Evolutionary conservation across 2,113 vertebrate genomes (phyloP).

Genomic region (Oreocharis arfaki): DNA sequence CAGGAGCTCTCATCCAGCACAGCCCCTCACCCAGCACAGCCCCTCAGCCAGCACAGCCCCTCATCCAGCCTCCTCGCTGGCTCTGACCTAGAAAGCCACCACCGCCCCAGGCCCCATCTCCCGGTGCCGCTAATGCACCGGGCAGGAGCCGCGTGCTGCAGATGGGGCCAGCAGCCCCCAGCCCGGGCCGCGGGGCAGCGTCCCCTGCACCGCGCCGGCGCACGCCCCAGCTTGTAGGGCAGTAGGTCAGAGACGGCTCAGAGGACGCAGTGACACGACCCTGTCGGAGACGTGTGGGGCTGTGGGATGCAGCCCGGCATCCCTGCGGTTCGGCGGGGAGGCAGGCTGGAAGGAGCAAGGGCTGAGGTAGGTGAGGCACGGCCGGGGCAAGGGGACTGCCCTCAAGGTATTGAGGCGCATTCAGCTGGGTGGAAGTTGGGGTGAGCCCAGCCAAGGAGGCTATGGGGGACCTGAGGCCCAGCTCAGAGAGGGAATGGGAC

Average conservation of each 20-base stretch:
- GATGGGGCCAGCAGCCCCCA: background rate
- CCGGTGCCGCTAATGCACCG: constrained; percentile 17
- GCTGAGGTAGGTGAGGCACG: background rate
- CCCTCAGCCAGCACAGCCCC: background rate
- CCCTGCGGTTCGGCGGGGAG: accelerated
- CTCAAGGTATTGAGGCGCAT: accelerated
- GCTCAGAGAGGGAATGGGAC: background rate
- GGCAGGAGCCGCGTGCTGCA: background rate
- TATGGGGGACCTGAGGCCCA: background rate
- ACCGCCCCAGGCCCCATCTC: background rate
- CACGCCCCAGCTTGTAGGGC: background rate
- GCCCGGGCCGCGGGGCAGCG: background rate
- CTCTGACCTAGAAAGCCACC: constrained; percentile 49
- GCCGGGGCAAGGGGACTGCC: accelerated
- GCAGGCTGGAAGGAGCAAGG: background rate
- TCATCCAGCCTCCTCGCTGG: background rate
- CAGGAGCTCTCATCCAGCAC: no score
- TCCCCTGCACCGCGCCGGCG: background rate
- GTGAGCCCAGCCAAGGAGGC: background rate
- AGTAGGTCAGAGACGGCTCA: background rate
- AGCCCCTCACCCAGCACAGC: background rate
- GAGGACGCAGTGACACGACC: background rate
- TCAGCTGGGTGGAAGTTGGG: background rate
- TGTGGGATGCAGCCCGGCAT: accelerated
- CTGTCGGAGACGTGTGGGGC: background rate